phyloP scores from a whole-genome alignment of 1,140 invertebrate genomes.

The Drosophila erecta region DNA sequence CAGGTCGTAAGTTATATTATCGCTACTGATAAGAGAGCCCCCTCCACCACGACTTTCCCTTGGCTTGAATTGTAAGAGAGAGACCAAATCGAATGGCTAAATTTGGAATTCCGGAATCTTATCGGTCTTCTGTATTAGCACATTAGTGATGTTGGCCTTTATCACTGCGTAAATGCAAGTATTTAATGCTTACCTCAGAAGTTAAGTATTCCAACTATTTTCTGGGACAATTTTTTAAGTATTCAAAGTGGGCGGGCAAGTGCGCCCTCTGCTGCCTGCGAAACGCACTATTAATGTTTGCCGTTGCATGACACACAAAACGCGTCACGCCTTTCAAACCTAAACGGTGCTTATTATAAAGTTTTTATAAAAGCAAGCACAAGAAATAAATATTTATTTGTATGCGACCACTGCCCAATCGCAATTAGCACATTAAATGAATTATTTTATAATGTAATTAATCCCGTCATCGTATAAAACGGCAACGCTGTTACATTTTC shows the following conservation, averaged over 20 bases:
- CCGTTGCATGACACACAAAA: slow-evolving; percentile 3
- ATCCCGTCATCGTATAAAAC: neutral
- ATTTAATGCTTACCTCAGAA: slow-evolving; percentile 38
- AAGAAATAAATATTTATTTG: neutral
- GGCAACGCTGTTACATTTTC: slow-evolving; percentile 30
- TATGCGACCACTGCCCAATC: no score
- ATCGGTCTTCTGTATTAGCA: slow-evolving; percentile 49
- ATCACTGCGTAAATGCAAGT: slow-evolving; percentile 28
- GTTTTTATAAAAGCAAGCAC: no score
- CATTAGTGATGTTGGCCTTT: slow-evolving; percentile 62
- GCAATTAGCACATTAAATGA: no score
- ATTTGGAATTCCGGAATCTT: slow-evolving; percentile 39
- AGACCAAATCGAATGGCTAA: slow-evolving; percentile 35
- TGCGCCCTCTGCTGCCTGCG: slow-evolving; percentile 3
- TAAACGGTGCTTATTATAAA: neutral
- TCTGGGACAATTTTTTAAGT: neutral
- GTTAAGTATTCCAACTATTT: slow-evolving; percentile 27
- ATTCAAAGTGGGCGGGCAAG: slow-evolving; percentile 15
- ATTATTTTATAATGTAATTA: no score
- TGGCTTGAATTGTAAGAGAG: neutral
- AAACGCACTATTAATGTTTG: neutral
- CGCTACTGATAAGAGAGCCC: slow-evolving; percentile 57
- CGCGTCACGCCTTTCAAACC: neutral
- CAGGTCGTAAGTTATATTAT: slow-evolving; percentile 64
- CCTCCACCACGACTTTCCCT: neutral